phyloP scores from a whole-genome alignment of 2,113 vertebrate genomes.

The Castor canadensis region DNA sequence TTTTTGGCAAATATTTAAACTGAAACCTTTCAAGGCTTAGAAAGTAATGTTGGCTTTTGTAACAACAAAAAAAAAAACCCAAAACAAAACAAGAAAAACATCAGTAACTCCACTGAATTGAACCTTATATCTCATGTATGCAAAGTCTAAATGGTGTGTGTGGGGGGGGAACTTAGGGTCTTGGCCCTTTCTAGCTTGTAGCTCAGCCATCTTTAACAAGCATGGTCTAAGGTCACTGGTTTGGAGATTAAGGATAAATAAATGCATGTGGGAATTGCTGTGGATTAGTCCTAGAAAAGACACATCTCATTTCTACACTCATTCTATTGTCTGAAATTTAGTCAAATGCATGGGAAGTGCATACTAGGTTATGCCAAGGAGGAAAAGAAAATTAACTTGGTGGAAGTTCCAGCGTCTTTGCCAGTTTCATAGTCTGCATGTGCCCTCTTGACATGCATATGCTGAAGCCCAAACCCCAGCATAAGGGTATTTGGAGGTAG shows the following conservation, averaged over 20 bases:
- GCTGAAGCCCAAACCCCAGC: background rate
- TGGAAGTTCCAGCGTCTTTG: too few relatives aligned
- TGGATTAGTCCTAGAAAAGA: background rate
- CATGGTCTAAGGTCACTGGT: background rate
- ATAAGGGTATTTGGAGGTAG: background rate
- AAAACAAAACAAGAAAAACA: constrained; percentile 25
- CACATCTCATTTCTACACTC: background rate
- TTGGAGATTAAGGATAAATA: background rate
- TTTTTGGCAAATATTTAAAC: constrained; percentile 43
- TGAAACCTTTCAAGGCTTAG: constrained; percentile 28
- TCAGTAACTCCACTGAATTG: background rate
- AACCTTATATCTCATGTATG: background rate
- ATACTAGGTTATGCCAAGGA: background rate
- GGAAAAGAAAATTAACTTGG: background rate
- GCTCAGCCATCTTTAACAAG: background rate
- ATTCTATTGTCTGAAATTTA: background rate
- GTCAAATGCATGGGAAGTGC: background rate
- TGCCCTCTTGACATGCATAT: background rate
- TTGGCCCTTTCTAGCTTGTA: background rate
- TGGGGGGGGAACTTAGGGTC: background rate
- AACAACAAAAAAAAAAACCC: too few relatives aligned
- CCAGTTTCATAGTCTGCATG: background rate
- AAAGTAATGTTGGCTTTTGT: background rate
- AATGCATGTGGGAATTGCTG: background rate
- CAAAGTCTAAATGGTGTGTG: background rate